These are phyloP conservation scores for Drosophila pullipes DNA, from an alignment of 2,888 invertebrate species.

Conservation along the genomic window DNA sequence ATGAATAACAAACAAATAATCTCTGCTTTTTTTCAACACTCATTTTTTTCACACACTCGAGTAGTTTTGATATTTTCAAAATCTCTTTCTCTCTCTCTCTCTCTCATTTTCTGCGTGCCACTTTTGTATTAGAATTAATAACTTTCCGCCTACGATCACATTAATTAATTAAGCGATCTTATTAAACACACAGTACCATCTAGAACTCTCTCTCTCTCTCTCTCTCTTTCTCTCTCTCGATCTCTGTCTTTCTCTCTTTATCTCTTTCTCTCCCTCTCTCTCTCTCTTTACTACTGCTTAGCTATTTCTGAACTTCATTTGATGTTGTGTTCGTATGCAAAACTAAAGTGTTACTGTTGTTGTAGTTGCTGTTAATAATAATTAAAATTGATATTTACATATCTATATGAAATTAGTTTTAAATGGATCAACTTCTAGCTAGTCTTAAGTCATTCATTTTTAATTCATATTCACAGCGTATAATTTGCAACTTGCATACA, in stretches of 20 bases:
- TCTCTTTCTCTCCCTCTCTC: conserved; percentile 7
- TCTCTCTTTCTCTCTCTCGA: conserved; percentile 11
- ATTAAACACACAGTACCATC: conserved; percentile 44
- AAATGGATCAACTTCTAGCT: conserved; percentile 10
- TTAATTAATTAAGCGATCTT: conserved; percentile 17
- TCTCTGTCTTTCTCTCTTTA: not conserved
- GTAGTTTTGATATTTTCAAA: conserved; percentile 23
- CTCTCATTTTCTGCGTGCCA: conserved; percentile 9
- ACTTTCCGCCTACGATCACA: conserved; percentile 11
- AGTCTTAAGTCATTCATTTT: conserved; percentile 37
- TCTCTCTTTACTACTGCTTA: conserved; percentile 25
- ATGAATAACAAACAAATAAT: conserved; percentile 44
- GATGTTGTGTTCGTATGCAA: conserved; percentile 50
- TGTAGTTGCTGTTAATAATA: conserved; percentile 29
- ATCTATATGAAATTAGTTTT: conserved; percentile 12
- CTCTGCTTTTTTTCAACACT: conserved; percentile 38
- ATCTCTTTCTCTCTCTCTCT: not conserved
- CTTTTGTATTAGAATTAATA: conserved; percentile 8
- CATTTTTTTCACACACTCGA: conserved; percentile 24
- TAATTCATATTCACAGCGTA: conserved; percentile 14
- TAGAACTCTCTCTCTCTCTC: conserved; percentile 5
- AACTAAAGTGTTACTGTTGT: conserved; percentile 31
- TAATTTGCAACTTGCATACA: not conserved
- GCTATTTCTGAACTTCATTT: conserved; percentile 38
- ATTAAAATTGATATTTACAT: conserved; percentile 5